These are phyloP conservation scores for Percopsis transmontana DNA, from an alignment of 2,113 vertebrate genomes.

Conservation along the genomic window DNA sequence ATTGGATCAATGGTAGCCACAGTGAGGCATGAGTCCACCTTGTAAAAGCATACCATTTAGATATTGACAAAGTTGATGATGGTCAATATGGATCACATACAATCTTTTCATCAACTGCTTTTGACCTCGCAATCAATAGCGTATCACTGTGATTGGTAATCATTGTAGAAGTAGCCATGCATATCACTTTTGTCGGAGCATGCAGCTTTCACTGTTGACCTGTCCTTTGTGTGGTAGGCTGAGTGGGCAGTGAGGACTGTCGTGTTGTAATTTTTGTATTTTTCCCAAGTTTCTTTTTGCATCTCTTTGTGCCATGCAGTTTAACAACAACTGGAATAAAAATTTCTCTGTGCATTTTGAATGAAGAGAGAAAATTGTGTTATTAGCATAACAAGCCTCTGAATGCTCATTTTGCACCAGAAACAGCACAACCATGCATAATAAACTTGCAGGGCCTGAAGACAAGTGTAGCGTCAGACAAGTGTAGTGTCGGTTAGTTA, in stretches of 20 bases:
- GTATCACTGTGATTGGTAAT: constrained; percentile 25
- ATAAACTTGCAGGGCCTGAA: background rate
- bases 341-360: background rate
- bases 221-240: constrained; percentile 14
- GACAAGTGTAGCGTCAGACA: background rate
- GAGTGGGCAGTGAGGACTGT: constrained; percentile 13
- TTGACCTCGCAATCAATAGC: constrained; percentile 13
- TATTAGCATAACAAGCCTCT: background rate
- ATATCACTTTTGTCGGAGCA: background rate
- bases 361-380: background rate
- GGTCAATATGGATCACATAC: constrained; percentile 9
- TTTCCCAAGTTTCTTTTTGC: too few relatives aligned
- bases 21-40: constrained; percentile 22
- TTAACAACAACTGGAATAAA: too few relatives aligned
- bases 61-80: constrained; percentile 24
- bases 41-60: constrained; percentile 36
- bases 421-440: background rate
- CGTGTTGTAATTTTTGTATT: background rate
- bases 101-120: constrained; percentile 35
- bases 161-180: constrained; percentile 15
- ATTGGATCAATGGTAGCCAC: constrained; percentile 33
- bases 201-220: constrained; percentile 20
- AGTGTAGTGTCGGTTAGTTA: too few relatives aligned
- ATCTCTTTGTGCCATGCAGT: too few relatives aligned
- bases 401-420: background rate